Conservation (phyloP, 2,888 invertebrate genomes). For the Mythimna vitellina region DNA sequence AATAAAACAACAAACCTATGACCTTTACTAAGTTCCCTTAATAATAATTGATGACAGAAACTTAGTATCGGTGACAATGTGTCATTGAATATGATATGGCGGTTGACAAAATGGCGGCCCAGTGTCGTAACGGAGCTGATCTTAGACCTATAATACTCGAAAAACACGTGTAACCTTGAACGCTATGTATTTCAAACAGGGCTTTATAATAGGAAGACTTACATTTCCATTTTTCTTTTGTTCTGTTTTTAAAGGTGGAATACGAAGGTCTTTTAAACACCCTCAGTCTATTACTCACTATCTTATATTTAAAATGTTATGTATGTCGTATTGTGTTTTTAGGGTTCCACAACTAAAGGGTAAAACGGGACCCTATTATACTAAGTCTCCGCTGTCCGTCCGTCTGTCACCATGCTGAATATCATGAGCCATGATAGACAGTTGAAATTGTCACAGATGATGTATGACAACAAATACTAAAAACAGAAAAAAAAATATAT, state of each 20-base stretch:
- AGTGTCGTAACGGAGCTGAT: conserved; percentile 4
- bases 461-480: too few species aligned
- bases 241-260: background rate
- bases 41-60: background rate
- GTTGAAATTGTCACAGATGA: too few species aligned
- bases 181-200: background rate
- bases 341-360: too few species aligned
- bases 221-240: background rate
- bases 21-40: background rate
- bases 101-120: background rate
- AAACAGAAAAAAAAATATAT: too few species aligned
- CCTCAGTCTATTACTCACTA: background rate
- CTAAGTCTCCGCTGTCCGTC: too few species aligned
- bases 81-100: conserved; percentile 10
- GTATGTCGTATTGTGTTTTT: too few species aligned
- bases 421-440: too few species aligned
- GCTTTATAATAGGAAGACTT: background rate
- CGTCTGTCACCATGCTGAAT: too few species aligned
- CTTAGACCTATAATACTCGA: background rate
- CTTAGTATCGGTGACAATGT: conserved; percentile 1
- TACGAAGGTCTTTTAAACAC: background rate
- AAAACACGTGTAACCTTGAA: conserved; percentile 1
- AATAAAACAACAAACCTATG: background rate
- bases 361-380: too few species aligned
- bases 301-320: background rate